These are phyloP conservation scores for Cheirogaleus medius DNA, from an alignment of 2,113 vertebrate genomes.

Conservation along the genomic window DNA sequence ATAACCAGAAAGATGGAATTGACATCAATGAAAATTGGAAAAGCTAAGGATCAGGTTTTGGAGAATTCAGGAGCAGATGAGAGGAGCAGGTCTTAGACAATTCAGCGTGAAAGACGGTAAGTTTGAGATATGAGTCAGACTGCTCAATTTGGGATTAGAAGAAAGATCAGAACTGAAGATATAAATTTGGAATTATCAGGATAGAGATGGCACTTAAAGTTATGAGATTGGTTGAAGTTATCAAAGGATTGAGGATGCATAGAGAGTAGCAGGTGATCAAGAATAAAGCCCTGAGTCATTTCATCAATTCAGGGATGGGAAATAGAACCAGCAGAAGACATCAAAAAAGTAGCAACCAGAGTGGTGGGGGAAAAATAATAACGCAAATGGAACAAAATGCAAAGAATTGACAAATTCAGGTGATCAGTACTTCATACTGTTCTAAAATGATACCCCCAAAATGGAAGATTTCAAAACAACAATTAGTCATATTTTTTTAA, in stretches of 20 bases:
- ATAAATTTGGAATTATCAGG: neutral
- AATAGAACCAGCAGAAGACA: neutral
- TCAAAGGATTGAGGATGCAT: neutral
- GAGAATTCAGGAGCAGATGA: neutral
- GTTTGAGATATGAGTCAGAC: neutral
- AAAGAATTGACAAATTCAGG: neutral
- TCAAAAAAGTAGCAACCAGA: neutral
- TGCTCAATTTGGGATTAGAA: neutral
- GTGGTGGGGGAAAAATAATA: neutral
- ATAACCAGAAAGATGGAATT: neutral
- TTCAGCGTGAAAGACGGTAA: neutral
- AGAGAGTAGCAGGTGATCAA: neutral
- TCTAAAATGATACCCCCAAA: neutral
- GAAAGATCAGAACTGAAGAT: neutral
- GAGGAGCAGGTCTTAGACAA: neutral
- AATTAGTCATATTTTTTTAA: neutral
- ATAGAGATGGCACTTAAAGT: neutral
- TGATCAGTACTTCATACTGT: neutral
- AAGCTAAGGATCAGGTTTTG: too few relatives aligned
- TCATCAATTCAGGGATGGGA: neutral
- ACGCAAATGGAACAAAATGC: neutral
- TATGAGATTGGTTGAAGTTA: neutral
- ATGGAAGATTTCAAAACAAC: neutral
- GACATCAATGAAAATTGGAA: neutral
- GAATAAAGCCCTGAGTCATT: neutral